Conservation (phyloP, 2,797 vertebrate genomes). For the Aplochiton taeniatus region DNA sequence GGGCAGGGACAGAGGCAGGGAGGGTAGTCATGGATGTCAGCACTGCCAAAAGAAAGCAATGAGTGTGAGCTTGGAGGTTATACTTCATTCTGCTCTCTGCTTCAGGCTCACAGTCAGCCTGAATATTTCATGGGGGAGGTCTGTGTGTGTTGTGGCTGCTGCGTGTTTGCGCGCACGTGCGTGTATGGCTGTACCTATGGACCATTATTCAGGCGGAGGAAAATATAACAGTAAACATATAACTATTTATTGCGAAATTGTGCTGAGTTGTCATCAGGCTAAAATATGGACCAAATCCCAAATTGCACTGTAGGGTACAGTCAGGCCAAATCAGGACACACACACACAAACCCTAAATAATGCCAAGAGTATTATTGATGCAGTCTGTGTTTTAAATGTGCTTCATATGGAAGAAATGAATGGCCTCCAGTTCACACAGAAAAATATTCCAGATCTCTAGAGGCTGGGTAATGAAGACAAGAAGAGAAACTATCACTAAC, state of each 20-base stretch:
- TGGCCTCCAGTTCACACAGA: conserved; percentile 41
- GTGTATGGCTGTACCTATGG: not conserved
- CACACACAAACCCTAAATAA: conserved; percentile 55
- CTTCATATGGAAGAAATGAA: conserved; percentile 54
- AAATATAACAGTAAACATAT: conserved; percentile 39
- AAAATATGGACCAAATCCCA: conserved; percentile 45
- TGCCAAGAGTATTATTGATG: conserved; percentile 59
- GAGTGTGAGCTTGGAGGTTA: conserved; percentile 15
- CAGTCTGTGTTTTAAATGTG: conserved; percentile 54
- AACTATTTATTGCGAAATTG: conserved; percentile 59
- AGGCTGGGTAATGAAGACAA: conserved; percentile 42
- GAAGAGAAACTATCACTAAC: conserved; percentile 23
- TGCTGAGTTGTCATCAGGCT: conserved; percentile 42
- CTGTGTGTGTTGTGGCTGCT: conserved; percentile 19
- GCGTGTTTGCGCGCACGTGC: conserved; percentile 1
- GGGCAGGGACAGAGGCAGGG: not conserved
- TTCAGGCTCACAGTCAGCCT: conserved; percentile 46
- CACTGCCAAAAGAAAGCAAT: conserved; percentile 7
- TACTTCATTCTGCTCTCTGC: conserved; percentile 30
- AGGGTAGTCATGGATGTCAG: not conserved
- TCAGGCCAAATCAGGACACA: conserved; percentile 2
- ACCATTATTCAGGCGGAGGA: conserved; percentile 6
- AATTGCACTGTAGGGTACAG: conserved; percentile 19
- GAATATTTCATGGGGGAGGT: conserved; percentile 58
- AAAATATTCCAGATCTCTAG: conserved; percentile 51